These are phyloP conservation scores for Oreohelix idahoensis DNA, from an alignment of 1,140 invertebrate genomes.

Conservation along the genomic window DNA sequence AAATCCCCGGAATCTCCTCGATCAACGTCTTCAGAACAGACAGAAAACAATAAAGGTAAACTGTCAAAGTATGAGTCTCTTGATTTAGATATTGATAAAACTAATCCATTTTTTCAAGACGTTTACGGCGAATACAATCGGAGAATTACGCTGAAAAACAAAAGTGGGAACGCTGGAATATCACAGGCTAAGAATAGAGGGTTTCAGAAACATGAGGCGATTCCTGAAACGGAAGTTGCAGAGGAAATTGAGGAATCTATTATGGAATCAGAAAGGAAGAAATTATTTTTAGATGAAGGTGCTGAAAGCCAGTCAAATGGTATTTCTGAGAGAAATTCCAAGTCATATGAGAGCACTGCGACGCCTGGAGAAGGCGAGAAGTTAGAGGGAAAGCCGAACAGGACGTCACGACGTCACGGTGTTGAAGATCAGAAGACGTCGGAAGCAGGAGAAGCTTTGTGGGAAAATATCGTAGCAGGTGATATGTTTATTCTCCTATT, in stretches of 20 bases:
- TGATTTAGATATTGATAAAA: slow-evolving; percentile 32
- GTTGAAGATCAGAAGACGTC: neutral
- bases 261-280: too few species aligned
- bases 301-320: too few species aligned
- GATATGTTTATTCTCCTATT: neutral
- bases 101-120: slow-evolving; percentile 28
- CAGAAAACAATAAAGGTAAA: slow-evolving; percentile 18
- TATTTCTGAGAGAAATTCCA: too few species aligned
- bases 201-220: neutral
- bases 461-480: neutral
- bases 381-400: too few species aligned
- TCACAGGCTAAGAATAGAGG: neutral
- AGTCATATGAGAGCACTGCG: too few species aligned
- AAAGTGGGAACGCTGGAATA: neutral
- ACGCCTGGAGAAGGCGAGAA: too few species aligned
- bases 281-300: too few species aligned
- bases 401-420: too few species aligned
- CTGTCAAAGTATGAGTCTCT: slow-evolving; percentile 30
- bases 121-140: slow-evolving; percentile 28
- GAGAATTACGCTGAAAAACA: neutral
- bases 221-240: neutral
- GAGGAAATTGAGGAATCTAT: neutral
- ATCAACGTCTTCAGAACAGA: neutral
- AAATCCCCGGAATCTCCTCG: neutral
- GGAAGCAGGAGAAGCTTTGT: neutral